These are phyloP conservation scores for Phrynosoma blainvillii DNA, from an alignment of 2,113 vertebrate species.

Conservation along the genomic window DNA sequence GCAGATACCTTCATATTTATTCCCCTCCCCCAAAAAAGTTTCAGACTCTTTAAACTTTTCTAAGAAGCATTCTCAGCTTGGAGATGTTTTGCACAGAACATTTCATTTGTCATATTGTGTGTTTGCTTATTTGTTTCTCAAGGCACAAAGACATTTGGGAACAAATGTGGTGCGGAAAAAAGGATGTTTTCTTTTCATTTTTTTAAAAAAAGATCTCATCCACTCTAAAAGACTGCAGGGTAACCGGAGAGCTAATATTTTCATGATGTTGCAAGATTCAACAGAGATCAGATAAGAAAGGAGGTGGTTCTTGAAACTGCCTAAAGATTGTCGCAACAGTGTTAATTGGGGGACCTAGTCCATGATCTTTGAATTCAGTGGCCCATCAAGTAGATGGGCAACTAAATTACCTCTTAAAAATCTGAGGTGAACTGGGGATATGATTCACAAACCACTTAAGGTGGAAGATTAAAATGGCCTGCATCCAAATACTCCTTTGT, in stretches of 20 bases:
- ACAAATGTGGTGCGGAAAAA: background rate
- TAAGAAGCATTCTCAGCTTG: constrained; percentile 36
- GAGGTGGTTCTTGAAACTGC: constrained; percentile 39
- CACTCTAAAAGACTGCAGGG: background rate
- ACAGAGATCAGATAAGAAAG: background rate
- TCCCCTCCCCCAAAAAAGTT: background rate
- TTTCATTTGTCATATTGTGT: background rate
- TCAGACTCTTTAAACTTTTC: background rate
- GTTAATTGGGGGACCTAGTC: background rate
- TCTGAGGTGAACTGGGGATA: constrained; percentile 22
- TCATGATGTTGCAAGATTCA: constrained; percentile 7
- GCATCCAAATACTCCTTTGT: constrained; percentile 25
- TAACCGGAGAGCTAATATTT: constrained; percentile 25
- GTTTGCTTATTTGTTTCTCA: background rate
- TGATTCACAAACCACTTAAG: constrained; percentile 22
- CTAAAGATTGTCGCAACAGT: background rate
- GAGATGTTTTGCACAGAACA: background rate
- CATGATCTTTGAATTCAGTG: constrained; percentile 18
- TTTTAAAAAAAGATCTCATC: background rate
- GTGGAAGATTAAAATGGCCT: constrained; percentile 30
- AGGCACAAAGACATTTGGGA: background rate
- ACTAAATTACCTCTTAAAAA: constrained; percentile 42
- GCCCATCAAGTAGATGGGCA: constrained; percentile 9
- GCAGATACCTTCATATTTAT: background rate
- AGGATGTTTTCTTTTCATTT: too few relatives aligned